These are phyloP conservation scores for Cossypha dichroa DNA, from an alignment of 2,797 vertebrate species.

Conservation along the genomic window DNA sequence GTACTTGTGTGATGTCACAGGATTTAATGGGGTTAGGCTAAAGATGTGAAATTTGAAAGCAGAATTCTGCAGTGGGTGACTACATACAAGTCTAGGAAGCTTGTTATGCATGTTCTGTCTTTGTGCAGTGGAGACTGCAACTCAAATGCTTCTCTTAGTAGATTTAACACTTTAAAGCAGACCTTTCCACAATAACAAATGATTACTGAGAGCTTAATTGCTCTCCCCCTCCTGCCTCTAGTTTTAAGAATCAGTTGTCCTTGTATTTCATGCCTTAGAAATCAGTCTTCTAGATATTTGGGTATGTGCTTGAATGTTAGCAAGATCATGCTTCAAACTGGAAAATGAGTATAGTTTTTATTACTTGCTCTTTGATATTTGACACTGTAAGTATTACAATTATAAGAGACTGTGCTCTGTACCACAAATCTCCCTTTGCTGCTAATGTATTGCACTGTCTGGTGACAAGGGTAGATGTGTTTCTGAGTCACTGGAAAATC, in stretches of 20 bases:
- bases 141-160: neutral
- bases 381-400: neutral
- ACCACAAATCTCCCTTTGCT: neutral
- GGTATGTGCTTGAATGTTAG: neutral
- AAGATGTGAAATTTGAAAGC: neutral
- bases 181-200: neutral
- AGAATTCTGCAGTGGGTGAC: neutral
- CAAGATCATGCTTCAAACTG: neutral
- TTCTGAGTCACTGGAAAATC: conserved; percentile 64
- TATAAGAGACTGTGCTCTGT: neutral
- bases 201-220: neutral
- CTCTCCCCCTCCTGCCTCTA: neutral
- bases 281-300: neutral
- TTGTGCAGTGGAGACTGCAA: neutral
- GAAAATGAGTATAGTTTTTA: neutral
- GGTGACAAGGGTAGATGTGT: conserved; percentile 53
- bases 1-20: neutral
- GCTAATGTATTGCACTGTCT: neutral
- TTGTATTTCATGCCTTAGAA: neutral
- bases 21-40: neutral
- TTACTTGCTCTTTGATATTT: conserved; percentile 24
- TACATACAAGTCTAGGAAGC: neutral
- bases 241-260: neutral
- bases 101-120: neutral
- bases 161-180: neutral